Evolutionary conservation across 2,113 vertebrate genomes (phyloP), one percentile per base, ranked within the genome.

Genomic region (Athene noctua): DNA sequence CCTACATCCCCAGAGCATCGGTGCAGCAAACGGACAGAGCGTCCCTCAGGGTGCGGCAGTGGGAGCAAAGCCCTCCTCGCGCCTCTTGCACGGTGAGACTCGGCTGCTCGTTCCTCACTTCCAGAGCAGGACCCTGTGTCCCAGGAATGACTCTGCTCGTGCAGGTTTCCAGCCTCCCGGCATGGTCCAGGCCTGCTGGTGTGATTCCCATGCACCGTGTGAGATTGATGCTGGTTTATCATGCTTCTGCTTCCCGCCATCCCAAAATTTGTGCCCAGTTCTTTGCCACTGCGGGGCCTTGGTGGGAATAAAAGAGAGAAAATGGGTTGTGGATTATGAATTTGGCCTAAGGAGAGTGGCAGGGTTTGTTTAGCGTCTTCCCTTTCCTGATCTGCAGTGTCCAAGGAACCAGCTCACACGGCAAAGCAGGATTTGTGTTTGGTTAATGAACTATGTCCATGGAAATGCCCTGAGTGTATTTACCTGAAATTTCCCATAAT

Each of bases 41-140:
- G 5, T 2, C 10, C 8, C 46, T 6, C 20, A 26, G 30, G 13
- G 17, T 4, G 16, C 0, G 58, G 15, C 34, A 5, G 36, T 2
- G 19, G 9, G 29, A 40, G 18, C 2, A 18, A 23, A 49, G 36
- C n/a, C 36, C 54, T 32, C 32, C 25, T 6, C 38, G 1, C 13
- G 4, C 4, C 36, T 19, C 26, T 2, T 2, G 38, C 26, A 5
- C 1, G 30, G 36, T 2, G 36, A 42, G 18, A 16, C 36, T 7
- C 5, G 6, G 7, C 36, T 18, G 21, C 4, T 21, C 32, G 4
- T 17, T 1, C 20, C 42, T n/a, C 16, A 2, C 54, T 6, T 15
- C 32, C 10, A 5, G 22, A 61, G 34, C 32, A 9, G 38, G 27
- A 20, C 18, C 40, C 13, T 15, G 7, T 8, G 42, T 22, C 40